Conservation (phyloP, 2,888 invertebrate genomes). For the Zygaena filipendulae region DNA sequence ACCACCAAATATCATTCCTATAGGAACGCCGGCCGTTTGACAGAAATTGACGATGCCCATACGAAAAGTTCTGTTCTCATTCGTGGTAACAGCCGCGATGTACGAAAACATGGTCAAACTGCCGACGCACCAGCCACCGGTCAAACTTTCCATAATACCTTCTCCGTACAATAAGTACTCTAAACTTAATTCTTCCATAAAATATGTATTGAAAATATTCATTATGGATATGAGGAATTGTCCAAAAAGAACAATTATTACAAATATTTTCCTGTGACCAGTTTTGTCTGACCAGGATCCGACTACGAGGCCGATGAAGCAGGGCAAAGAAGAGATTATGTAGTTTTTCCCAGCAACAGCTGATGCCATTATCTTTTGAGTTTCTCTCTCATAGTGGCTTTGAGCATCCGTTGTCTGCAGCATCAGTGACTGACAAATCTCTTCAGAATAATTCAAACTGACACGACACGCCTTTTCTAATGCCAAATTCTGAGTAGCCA, state of each 20-base stretch:
- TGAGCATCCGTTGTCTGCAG: slow-evolving; percentile 69
- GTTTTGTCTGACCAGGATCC: slow-evolving; percentile 79
- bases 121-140: slow-evolving; percentile 85
- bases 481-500: slow-evolving; percentile 83
- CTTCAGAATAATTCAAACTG: slow-evolving; percentile 75
- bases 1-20: slow-evolving; percentile 88
- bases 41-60: slow-evolving; percentile 88
- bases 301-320: slow-evolving; percentile 79
- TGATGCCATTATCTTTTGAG: slow-evolving; percentile 75
- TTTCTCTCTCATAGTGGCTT: slow-evolving; percentile 62
- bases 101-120: slow-evolving; percentile 85
- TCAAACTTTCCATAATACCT: slow-evolving; percentile 78
- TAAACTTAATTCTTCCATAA: slow-evolving; percentile 77
- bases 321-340: slow-evolving; percentile 81
- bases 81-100: slow-evolving; percentile 82
- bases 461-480: slow-evolving; percentile 88
- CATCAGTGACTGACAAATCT: slow-evolving; percentile 78
- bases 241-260: slow-evolving; percentile 77
- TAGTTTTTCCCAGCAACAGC: slow-evolving; percentile 84
- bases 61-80: slow-evolving; percentile 80
- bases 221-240: slow-evolving; percentile 77
- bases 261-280: slow-evolving; percentile 77
- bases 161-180: slow-evolving; percentile 79
- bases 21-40: slow-evolving; percentile 84
- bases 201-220: slow-evolving; percentile 79